Evolutionary conservation across 2,113 vertebrate genomes (phyloP).

Genomic region (Siniperca knerii): DNA sequence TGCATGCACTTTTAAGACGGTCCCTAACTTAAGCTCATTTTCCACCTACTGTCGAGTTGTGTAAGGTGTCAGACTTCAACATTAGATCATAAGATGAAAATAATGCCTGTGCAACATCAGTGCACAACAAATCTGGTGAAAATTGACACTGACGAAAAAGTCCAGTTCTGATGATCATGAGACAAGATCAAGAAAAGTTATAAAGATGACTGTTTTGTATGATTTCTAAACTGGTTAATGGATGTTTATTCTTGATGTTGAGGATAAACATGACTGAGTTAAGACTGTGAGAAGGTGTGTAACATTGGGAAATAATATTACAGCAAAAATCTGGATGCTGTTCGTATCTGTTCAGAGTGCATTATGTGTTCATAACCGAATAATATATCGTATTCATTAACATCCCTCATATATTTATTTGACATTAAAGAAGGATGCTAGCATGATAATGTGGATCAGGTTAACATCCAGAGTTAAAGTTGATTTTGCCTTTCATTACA

Average conservation of each 20-base stretch:
- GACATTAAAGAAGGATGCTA: background rate
- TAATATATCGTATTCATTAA: too few relatives aligned
- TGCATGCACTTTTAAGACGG: background rate
- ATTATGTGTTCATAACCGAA: background rate
- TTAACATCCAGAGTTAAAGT: background rate
- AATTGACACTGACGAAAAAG: background rate
- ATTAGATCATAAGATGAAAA: background rate
- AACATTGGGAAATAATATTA: background rate
- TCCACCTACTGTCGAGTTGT: background rate
- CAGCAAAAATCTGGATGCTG: too few relatives aligned
- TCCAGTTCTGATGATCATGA: background rate
- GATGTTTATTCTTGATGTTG: background rate
- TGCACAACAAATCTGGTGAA: background rate
- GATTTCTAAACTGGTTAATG: background rate
- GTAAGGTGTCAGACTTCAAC: background rate
- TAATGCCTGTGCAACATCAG: background rate
- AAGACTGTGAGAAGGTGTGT: background rate
- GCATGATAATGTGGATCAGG: background rate
- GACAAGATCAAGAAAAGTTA: background rate
- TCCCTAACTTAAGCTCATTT: background rate
- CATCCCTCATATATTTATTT: background rate
- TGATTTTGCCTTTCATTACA: background rate
- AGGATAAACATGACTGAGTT: background rate
- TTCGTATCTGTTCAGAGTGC: too few relatives aligned
- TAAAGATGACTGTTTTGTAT: background rate